A percentile compares a stretch with the other conserved stretches of the same genome.
These are phyloP conservation scores for Bombycilla garrulus DNA, from an alignment of 2,113 vertebrate species.

Conservation along the genomic window DNA sequence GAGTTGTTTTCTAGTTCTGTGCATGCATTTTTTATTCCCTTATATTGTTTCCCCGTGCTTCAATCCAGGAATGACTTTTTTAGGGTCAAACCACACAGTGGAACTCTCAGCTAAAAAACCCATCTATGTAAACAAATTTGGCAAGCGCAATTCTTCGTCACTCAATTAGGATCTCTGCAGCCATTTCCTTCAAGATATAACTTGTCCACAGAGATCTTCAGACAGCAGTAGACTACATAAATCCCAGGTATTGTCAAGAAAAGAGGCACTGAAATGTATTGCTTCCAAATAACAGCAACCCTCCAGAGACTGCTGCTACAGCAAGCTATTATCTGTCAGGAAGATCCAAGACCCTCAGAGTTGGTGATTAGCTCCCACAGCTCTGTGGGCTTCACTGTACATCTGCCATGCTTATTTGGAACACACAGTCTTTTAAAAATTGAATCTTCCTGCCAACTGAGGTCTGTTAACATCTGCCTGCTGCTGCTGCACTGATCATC, in stretches of 20 bases:
- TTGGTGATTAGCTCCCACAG: not conserved
- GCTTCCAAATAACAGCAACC: not conserved
- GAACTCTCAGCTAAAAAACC: not conserved
- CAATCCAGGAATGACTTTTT: not conserved
- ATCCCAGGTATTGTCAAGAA: not conserved
- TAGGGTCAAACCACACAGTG: not conserved
- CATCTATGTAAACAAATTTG: not conserved
- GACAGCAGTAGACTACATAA: not conserved
- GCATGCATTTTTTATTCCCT: not conserved
- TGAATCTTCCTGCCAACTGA: not conserved
- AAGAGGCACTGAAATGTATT: not conserved
- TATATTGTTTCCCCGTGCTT: not conserved
- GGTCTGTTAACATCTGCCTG: not conserved
- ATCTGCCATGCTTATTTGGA: not conserved
- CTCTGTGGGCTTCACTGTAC: not conserved
- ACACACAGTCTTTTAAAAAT: not conserved
- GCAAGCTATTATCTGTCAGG: not conserved
- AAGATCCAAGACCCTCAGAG: not conserved
- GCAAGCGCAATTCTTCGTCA: not conserved
- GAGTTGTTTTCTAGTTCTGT: not conserved
- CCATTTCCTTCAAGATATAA: not conserved
- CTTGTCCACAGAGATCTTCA: not conserved
- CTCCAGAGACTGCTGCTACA: accelerated
- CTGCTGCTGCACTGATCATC: not conserved
- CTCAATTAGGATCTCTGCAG: not conserved